phyloP scores from a whole-genome alignment of 2,888 invertebrate genomes.

The Gastracanthus pulcherrimus region DNA sequence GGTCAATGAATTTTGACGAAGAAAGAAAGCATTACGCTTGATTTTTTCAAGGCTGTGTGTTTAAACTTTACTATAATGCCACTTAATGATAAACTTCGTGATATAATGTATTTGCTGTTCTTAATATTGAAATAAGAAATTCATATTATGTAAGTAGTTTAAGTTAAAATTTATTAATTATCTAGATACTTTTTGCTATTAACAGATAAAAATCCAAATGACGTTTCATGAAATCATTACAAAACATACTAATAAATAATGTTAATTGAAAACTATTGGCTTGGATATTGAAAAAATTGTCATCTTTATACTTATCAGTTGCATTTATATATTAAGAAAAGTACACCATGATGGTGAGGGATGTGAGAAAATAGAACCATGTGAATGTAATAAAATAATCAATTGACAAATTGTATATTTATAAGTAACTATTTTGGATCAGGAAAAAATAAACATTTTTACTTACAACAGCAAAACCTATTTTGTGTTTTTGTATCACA shows the following conservation, averaged over 20 bases:
- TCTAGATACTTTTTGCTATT: neutral
- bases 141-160: conserved; percentile 15
- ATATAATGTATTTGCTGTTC: conserved; percentile 45
- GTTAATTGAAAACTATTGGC: too few relatives aligned
- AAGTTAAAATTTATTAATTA: neutral
- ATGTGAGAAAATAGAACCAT: neutral
- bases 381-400: neutral
- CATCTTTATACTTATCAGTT: neutral
- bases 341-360: neutral
- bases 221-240: neutral
- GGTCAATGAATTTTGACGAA: conserved; percentile 48
- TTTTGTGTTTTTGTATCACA: neutral
- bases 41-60: conserved; percentile 58
- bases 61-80: conserved; percentile 47
- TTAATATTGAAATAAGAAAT: conserved; percentile 32
- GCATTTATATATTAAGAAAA: neutral
- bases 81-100: conserved; percentile 49
- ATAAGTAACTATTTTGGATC: conserved; percentile 14
- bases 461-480: conserved; percentile 18
- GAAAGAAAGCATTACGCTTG: conserved; percentile 42
- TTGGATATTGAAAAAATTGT: neutral
- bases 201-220: neutral
- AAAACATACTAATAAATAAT: neutral
- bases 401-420: conserved; percentile 24
- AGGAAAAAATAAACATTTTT: conserved; percentile 48